Conservation (phyloP, 2,797 vertebrate species). For the Girardinus metallicus region DNA sequence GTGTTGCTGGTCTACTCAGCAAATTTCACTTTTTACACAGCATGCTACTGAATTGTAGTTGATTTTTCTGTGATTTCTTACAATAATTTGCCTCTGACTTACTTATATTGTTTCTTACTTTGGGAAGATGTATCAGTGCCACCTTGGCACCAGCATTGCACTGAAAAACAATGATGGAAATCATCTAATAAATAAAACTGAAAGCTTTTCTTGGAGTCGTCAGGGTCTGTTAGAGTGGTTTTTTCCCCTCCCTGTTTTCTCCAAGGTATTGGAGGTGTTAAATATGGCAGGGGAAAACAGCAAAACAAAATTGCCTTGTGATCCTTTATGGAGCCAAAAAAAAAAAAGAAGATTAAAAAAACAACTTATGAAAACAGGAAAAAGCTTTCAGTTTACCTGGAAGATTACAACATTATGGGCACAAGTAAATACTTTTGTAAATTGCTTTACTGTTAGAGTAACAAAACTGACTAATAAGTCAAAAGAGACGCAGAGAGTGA, state of each 20-base stretch:
- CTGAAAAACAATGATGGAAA: neutral
- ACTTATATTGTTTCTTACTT: neutral
- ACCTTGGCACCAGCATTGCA: neutral
- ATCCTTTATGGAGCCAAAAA: neutral
- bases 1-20: neutral
- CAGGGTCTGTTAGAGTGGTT: conserved; percentile 4
- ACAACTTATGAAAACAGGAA: neutral
- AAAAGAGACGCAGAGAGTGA: neutral
- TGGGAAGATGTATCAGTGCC: neutral
- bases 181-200: neutral
- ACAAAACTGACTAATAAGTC: conserved; percentile 4
- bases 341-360: neutral
- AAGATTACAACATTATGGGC: conserved; percentile 5
- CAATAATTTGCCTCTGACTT: neutral
- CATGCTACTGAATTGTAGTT: neutral
- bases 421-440: neutral
- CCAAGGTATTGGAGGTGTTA: conserved; percentile 1
- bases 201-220: conserved; percentile 6
- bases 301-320: conserved; percentile 3
- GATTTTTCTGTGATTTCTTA: neutral
- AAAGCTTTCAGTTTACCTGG: neutral
- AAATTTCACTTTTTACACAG: neutral
- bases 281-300: neutral
- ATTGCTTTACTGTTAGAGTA: conserved; percentile 6
- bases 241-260: neutral